phyloP scores from a whole-genome alignment of 2,113 vertebrate genomes.

The Zonotrichia leucophrys region DNA sequence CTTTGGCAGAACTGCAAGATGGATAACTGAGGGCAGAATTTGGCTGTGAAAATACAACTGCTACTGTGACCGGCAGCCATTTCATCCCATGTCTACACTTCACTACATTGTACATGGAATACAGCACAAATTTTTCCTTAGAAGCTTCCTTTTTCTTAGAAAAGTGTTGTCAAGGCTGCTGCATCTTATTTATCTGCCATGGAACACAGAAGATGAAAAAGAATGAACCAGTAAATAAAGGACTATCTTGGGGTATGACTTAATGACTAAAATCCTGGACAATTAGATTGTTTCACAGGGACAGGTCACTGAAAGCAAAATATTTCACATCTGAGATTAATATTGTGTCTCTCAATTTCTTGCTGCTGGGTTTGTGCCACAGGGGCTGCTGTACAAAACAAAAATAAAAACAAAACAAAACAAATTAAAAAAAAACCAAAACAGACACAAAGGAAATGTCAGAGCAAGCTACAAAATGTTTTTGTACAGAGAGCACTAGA shows the following conservation, averaged over 20 bases:
- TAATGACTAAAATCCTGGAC: background rate
- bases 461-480: background rate
- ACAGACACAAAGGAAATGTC: background rate
- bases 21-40: background rate
- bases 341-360: accelerated
- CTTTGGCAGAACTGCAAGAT: background rate
- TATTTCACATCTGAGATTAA: background rate
- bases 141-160: background rate
- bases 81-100: background rate
- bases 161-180: background rate
- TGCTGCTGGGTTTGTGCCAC: background rate
- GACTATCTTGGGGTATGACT: background rate
- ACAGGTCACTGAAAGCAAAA: background rate
- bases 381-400: background rate
- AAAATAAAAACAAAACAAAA: too few species aligned
- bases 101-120: background rate
- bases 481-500: background rate
- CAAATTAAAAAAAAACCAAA: background rate
- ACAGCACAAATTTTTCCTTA: background rate
- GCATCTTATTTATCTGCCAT: background rate
- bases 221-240: background rate
- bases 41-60: background rate
- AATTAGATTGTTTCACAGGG: background rate
- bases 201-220: background rate
- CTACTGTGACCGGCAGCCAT: accelerated